phyloP scores from a whole-genome alignment of 2,113 vertebrate species.

The Saguinus imperator region DNA sequence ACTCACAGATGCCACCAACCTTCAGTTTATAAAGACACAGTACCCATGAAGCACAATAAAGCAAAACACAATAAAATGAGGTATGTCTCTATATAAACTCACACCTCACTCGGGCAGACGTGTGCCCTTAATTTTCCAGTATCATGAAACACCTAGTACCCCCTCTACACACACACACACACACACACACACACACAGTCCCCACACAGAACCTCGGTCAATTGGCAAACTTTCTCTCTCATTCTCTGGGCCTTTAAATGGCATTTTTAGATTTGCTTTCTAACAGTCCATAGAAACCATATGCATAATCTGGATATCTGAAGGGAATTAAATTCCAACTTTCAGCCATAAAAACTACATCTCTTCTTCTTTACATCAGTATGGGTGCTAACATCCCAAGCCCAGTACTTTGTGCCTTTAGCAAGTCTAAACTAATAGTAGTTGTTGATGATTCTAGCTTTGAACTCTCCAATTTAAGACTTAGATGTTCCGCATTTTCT shows the following conservation, averaged over 20 bases:
- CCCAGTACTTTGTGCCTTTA: background rate
- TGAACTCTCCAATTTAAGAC: background rate
- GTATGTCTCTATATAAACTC: background rate
- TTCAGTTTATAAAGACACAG: background rate
- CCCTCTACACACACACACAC: background rate
- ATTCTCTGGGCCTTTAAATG: background rate
- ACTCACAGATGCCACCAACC: background rate
- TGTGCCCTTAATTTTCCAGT: background rate
- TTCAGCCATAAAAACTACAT: background rate
- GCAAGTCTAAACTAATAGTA: background rate
- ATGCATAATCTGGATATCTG: background rate
- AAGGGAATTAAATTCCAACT: background rate
- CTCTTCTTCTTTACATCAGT: background rate
- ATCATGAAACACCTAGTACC: background rate
- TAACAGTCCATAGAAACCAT: background rate
- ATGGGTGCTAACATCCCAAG: background rate
- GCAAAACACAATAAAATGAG: background rate
- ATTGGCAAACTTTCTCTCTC: background rate
- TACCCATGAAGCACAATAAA: background rate
- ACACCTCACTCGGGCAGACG: background rate
- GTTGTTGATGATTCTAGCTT: background rate
- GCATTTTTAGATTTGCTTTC: background rate
- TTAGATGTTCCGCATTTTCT: background rate
- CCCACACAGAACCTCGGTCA: background rate
- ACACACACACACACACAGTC: background rate